Conservation (phyloP, 2,113 vertebrate species). For the Pseudopipra pipra region DNA sequence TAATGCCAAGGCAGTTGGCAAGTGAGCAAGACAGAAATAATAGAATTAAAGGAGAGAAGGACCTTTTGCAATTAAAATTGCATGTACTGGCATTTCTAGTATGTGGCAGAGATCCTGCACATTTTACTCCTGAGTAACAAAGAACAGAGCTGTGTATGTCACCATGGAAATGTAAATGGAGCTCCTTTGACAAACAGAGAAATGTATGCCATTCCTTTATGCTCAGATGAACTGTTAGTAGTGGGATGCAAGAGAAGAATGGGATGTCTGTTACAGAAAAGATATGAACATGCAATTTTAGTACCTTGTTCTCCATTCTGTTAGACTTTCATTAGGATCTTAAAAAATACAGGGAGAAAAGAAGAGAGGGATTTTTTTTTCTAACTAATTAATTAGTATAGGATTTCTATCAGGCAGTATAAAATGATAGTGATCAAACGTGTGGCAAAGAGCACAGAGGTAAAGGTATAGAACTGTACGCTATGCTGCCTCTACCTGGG, state of each 20-base stretch:
- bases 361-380: neutral
- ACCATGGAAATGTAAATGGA: constrained; percentile 65
- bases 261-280: constrained; percentile 34
- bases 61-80: constrained; percentile 62
- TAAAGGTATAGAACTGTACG: neutral
- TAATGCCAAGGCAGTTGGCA: constrained; percentile 34
- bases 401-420: neutral
- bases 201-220: constrained; percentile 52
- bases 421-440: neutral
- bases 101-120: constrained; percentile 57
- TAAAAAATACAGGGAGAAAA: neutral
- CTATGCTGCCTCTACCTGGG: neutral
- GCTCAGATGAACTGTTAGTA: constrained; percentile 4
- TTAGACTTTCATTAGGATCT: neutral
- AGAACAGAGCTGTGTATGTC: constrained; percentile 56
- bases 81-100: constrained; percentile 48
- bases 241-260: constrained; percentile 34
- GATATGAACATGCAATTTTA: constrained; percentile 9
- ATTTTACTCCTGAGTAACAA: constrained; percentile 52
- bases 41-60: constrained; percentile 27
- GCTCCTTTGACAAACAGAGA: constrained; percentile 59
- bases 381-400: neutral
- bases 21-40: constrained; percentile 40
- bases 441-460: neutral
- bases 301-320: neutral